These are phyloP conservation scores for Prolemur simus DNA, from an alignment of 2,113 vertebrate genomes.

Conservation along the genomic window DNA sequence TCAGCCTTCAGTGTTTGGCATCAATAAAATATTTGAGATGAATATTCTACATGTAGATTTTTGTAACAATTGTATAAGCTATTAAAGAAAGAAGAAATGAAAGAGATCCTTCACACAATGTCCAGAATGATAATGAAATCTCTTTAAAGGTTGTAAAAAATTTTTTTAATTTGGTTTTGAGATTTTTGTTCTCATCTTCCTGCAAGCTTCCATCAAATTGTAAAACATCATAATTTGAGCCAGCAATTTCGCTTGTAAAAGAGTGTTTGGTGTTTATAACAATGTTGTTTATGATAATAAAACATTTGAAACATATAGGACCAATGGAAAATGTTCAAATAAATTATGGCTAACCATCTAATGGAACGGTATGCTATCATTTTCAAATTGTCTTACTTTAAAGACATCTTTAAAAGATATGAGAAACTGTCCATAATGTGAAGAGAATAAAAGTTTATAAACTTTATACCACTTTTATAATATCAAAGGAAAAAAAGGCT, in stretches of 20 bases:
- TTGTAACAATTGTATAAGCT: background rate
- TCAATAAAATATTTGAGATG: background rate
- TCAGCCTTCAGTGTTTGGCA: background rate
- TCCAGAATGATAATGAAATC: background rate
- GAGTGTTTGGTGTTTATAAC: background rate
- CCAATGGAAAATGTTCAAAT: slow-evolving; percentile 23
- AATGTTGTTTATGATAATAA: background rate
- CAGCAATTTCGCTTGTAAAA: background rate
- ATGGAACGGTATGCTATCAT: background rate
- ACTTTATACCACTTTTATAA: background rate
- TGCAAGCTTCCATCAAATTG: background rate
- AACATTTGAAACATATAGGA: background rate
- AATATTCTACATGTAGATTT: background rate
- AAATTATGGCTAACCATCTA: background rate
- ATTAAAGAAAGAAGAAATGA: background rate
- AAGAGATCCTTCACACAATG: background rate
- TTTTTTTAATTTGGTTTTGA: slow-evolving; percentile 20
- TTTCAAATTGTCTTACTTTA: slow-evolving; percentile 29
- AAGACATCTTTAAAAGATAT: background rate
- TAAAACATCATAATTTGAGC: background rate
- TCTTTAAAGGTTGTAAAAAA: background rate
- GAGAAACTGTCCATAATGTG: background rate
- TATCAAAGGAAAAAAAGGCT: background rate
- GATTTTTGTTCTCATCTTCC: background rate
- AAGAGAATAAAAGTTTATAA: background rate